A percentile compares a stretch with the other conserved stretches of the same genome.
Conservation (phyloP, 2,113 vertebrate genomes). For the Podarcis raffonei region DNA sequence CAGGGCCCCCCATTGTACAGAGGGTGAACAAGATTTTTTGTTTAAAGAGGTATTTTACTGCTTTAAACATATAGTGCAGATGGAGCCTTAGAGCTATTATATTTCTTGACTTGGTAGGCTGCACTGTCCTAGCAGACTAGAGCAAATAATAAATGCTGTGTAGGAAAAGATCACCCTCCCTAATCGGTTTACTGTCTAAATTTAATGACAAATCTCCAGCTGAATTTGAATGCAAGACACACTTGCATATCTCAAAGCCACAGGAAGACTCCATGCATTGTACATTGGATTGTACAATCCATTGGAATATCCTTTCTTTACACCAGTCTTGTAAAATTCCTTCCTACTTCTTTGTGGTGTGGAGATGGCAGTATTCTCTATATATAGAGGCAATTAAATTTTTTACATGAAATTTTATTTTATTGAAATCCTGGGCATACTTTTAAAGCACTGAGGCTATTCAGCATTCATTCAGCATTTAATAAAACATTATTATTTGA, state of each 20-base stretch:
- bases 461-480: constrained; percentile 14
- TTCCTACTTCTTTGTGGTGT: constrained; percentile 1
- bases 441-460: constrained; percentile 14
- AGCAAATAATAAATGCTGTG: no score
- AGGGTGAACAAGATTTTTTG: no score
- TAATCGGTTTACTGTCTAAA: no score
- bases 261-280: background rate
- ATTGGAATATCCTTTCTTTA: background rate
- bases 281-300: no score
- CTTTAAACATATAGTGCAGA: no score
- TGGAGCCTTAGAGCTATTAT: no score
- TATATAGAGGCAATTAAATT: background rate
- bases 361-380: background rate
- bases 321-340: background rate
- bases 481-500: constrained; percentile 32
- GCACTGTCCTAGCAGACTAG: background rate
- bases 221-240: background rate
- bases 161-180: no score
- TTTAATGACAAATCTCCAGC: background rate
- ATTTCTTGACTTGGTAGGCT: background rate
- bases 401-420: constrained; percentile 19
- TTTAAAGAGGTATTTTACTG: no score
- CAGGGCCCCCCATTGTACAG: no score
- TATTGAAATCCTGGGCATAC: constrained; percentile 14
- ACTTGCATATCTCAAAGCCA: background rate